Base-by-base conservation (phyloP, 2,888 invertebrate species). In the Torymus tubicola region DNA sequence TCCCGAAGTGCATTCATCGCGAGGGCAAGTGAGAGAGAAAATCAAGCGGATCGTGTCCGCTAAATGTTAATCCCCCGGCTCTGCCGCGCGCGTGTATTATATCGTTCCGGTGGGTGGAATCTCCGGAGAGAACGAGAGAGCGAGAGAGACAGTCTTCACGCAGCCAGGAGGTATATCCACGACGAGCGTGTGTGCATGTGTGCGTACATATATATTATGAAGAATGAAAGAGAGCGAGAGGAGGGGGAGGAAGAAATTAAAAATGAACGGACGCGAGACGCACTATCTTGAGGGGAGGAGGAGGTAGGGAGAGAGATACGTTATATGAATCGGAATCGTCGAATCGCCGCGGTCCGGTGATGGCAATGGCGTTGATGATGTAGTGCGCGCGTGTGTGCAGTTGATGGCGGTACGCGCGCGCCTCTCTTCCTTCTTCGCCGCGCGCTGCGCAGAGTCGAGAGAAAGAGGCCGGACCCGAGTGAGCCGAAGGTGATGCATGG, bases 401-500 rank as follows among this genome's bases (percentile, higher is more conserved):
- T 79, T 69, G 82, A 76, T 83, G 81, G 82, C 71, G 80, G 80
- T 83, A 76, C 72, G 42, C 42, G 21, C 21, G 55, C 68, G 67
- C 53, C 72, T 78, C 61, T 63, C 60, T 79, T 58, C 50, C 55
- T 68, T 42, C 72, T 42, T 68, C 53, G n/a, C 52, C 12, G 50
- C 42, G 55, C 63, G 53, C 3, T 12, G 63, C 3, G 24, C 55
- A 68, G 68, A 67, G n/a, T 10, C 80, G 84, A 84, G 84, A 83
- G 82, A 85, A 85, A 85, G 88, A 88, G 90, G 89, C 88, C 84
- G 90, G 87, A 85, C 89, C 42, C 53, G 10, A 87, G 85, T 88
- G 89, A 89, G 87, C 88, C 89, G 86, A 89, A 88, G 88, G 88
- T 90, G 90, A 90, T 90, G 89, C 90, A 90, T 90, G 90, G 90